phyloP scores from a whole-genome alignment of 2,113 vertebrate genomes.

The Phasianus colchicus region DNA sequence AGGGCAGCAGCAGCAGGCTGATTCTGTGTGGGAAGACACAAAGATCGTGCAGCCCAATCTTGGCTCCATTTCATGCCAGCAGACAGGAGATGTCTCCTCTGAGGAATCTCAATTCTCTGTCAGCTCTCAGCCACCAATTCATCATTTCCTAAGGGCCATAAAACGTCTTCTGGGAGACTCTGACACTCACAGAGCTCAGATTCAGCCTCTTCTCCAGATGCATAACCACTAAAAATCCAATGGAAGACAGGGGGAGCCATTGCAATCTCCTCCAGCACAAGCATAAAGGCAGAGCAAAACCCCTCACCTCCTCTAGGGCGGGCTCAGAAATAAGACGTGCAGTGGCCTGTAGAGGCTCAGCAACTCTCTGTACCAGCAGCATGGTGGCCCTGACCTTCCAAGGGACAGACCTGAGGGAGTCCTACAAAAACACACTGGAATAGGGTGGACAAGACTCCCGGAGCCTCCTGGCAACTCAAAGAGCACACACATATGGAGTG shows the following conservation, averaged over 20 bases:
- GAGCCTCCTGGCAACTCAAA: neutral
- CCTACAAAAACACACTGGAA: neutral
- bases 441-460: neutral
- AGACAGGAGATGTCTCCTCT: neutral
- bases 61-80: neutral
- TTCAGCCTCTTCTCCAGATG: neutral
- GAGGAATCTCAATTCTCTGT: neutral
- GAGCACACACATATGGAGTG: neutral
- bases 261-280: neutral
- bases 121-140: neutral
- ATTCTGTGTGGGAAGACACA: neutral
- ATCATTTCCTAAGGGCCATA: neutral
- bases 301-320: neutral
- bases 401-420: neutral
- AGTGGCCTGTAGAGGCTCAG: neutral
- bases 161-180: neutral
- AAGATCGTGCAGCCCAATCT: neutral
- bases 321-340: neutral
- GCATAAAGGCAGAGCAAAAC: neutral
- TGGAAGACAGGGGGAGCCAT: neutral
- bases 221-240: neutral
- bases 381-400: neutral
- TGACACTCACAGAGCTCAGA: neutral
- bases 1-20: neutral
- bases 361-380: neutral